Conservation (phyloP, 2,888 invertebrate genomes). For the Aphodius granarius region DNA sequence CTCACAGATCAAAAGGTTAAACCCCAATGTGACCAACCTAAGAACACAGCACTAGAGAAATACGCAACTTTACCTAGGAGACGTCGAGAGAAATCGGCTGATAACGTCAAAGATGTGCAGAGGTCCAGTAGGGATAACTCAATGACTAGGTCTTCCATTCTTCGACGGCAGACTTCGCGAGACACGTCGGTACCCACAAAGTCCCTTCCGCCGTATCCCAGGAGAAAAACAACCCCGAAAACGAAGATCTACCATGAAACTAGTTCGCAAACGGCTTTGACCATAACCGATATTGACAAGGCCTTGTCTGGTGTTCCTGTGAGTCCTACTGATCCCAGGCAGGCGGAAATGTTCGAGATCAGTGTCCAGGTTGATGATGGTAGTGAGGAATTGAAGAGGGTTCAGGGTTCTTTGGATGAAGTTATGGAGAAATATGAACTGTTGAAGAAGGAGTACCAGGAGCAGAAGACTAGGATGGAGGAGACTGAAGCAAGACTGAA, state of each 20-base stretch:
- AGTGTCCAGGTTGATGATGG: constrained; percentile 59
- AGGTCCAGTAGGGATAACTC: constrained; percentile 39
- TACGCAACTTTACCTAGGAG: constrained; percentile 79
- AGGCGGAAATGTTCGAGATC: constrained; percentile 45
- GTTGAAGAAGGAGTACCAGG: constrained; percentile 55
- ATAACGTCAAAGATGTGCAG: constrained; percentile 51
- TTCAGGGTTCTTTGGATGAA: constrained; percentile 62
- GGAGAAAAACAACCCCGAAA: constrained; percentile 53
- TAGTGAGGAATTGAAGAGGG: constrained; percentile 64
- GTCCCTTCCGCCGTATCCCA: constrained; percentile 56
- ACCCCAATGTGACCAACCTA: constrained; percentile 43
- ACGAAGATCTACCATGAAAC: constrained; percentile 82
- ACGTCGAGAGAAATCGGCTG: constrained; percentile 65
- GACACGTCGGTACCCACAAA: constrained; percentile 29
- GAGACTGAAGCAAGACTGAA: constrained; percentile 64
- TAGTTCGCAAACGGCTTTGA: constrained; percentile 74
- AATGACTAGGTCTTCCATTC: constrained; percentile 27
- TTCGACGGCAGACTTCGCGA: constrained; percentile 42
- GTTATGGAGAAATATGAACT: constrained; percentile 64
- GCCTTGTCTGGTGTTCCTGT: constrained; percentile 65
- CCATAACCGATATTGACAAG: constrained; percentile 71
- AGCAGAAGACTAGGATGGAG: constrained; percentile 54
- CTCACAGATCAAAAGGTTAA: constrained; percentile 39
- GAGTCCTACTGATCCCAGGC: constrained; percentile 43
- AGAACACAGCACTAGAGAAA: constrained; percentile 63